Evolutionary conservation across 1,140 invertebrate genomes (phyloP).

Genomic region (Stegodyphus dumicola): DNA sequence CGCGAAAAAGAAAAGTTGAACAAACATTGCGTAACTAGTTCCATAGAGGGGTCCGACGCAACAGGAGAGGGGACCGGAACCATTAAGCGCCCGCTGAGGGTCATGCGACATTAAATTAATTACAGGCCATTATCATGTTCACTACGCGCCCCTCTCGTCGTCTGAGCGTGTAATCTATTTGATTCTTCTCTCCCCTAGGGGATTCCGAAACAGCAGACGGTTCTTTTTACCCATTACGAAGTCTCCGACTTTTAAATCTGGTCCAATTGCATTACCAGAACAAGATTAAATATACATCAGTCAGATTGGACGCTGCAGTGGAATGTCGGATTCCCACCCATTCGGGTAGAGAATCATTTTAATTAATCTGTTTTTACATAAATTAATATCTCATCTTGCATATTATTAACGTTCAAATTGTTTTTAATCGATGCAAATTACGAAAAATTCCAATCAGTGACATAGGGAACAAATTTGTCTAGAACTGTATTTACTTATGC

Average conservation of each 20-base stretch:
- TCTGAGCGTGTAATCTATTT: conserved; percentile 26
- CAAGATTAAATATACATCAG: background rate
- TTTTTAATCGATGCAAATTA: too few relatives aligned
- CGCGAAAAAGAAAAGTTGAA: too few relatives aligned
- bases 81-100: conserved; percentile 19
- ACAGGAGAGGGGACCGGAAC: conserved; percentile 11
- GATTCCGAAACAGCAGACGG: background rate
- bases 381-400: too few relatives aligned
- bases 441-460: too few relatives aligned
- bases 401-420: too few relatives aligned
- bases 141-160: conserved; percentile 23
- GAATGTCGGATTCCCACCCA: too few relatives aligned
- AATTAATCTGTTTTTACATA: too few relatives aligned
- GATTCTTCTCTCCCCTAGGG: conserved; percentile 18
- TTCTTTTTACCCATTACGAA: conserved; percentile 40
- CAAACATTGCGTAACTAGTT: too few relatives aligned
- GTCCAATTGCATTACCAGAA: conserved; percentile 20
- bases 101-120: conserved; percentile 51
- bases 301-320: too few relatives aligned
- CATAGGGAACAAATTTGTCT: too few relatives aligned
- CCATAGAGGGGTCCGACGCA: background rate
- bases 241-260: conserved; percentile 42
- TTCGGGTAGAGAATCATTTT: too few relatives aligned
- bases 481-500: too few relatives aligned
- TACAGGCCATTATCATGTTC: conserved; percentile 40